Evolutionary conservation across 2,113 vertebrate species (phyloP).

Genomic region (Colinus virginianus): DNA sequence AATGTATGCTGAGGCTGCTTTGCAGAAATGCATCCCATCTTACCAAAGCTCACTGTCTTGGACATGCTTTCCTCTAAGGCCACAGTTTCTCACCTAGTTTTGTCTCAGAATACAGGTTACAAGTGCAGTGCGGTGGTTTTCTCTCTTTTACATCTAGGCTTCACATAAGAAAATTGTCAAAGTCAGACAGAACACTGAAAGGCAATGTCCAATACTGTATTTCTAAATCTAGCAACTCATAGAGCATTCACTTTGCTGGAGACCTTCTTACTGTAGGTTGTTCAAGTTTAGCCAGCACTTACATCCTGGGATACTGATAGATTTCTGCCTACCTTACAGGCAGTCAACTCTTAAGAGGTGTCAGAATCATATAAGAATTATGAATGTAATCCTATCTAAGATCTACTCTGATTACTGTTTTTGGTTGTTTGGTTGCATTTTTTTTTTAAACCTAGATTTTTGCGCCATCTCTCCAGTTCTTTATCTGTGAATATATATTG

Average conservation of each 20-base stretch:
- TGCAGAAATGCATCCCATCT: accelerated
- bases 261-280: not conserved
- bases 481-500: not conserved
- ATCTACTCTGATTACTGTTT: not conserved
- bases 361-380: not conserved
- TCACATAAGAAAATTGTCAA: not conserved
- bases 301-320: not conserved
- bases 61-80: not conserved
- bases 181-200: not conserved
- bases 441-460: not conserved
- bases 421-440: not conserved
- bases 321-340: not conserved
- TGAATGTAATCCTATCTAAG: not conserved
- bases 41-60: not conserved
- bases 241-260: not conserved
- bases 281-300: not conserved
- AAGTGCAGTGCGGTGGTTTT: not conserved
- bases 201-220: not conserved
- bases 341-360: not conserved
- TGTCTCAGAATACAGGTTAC: not conserved
- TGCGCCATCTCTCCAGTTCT: not conserved
- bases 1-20: not conserved
- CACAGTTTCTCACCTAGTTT: not conserved
- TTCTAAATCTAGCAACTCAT: not conserved
- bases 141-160: not conserved